These are phyloP conservation scores for Asteroscopus sphinx DNA, from an alignment of 2,888 invertebrate species.

Conservation along the genomic window DNA sequence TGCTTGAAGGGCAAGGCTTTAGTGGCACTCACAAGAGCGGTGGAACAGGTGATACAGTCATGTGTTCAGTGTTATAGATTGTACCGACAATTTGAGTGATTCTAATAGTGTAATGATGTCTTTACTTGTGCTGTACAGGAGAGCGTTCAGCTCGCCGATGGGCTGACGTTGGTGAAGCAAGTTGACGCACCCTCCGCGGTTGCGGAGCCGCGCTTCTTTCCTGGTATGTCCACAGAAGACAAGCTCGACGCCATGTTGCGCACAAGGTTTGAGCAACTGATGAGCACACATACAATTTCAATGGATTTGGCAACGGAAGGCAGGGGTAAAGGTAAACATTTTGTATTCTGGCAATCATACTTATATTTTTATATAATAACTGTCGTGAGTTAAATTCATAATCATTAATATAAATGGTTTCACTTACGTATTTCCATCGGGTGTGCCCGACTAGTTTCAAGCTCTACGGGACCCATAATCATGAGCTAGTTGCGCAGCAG, in stretches of 20 bases:
- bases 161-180: conserved; percentile 90
- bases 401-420: no score
- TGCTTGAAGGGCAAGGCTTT: conserved; percentile 91
- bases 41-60: conserved; percentile 87
- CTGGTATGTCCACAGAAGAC: conserved; percentile 88
- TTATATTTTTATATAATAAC: no score
- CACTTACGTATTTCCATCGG: no score
- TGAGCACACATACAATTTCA: conserved; percentile 91
- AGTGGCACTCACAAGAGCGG: conserved; percentile 89
- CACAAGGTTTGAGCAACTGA: conserved; percentile 89
- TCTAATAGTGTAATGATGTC: conserved; percentile 65
- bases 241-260: conserved; percentile 87
- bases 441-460: no score
- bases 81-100: conserved; percentile 60
- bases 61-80: conserved; percentile 40
- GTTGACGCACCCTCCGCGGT: conserved; percentile 87
- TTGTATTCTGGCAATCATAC: not conserved
- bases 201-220: conserved; percentile 90
- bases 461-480: no score
- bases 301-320: conserved; percentile 90
- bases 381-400: no score
- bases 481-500: no score
- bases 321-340: conserved; percentile 83
- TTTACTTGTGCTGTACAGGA: conserved; percentile 84
- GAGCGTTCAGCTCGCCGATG: conserved; percentile 90